phyloP scores from a whole-genome alignment of 2,888 invertebrate species.

The Lithophane leautieri region DNA sequence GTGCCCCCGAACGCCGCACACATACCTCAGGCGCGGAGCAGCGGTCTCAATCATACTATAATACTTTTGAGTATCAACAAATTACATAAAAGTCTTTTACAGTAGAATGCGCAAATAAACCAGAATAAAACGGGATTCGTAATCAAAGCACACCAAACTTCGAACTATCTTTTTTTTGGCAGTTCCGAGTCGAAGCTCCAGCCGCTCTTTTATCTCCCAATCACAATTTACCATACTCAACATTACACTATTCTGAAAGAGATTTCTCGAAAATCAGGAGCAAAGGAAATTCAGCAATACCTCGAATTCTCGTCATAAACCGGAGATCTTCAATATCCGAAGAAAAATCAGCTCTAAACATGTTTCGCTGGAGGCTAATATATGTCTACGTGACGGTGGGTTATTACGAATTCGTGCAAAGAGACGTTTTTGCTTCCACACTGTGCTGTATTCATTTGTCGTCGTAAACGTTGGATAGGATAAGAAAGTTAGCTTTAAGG shows the following conservation, averaged over 20 bases:
- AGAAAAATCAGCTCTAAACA: slow-evolving; percentile 62
- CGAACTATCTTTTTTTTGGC: slow-evolving; percentile 37
- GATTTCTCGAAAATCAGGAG: slow-evolving; percentile 49
- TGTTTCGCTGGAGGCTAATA: slow-evolving; percentile 56
- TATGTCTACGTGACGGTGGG: slow-evolving; percentile 61
- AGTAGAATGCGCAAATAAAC: slow-evolving; percentile 8
- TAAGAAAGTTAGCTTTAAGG: slow-evolving; percentile 52
- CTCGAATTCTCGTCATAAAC: slow-evolving; percentile 52
- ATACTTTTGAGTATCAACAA: neutral
- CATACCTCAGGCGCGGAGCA: too few species aligned
- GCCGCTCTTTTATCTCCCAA: slow-evolving; percentile 46
- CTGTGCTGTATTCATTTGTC: slow-evolving; percentile 50
- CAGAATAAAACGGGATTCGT: slow-evolving; percentile 13
- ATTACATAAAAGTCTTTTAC: neutral
- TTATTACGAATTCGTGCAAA: slow-evolving; percentile 62
- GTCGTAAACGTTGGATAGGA: slow-evolving; percentile 50
- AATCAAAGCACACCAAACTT: slow-evolving; percentile 35
- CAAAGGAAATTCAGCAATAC: slow-evolving; percentile 52
- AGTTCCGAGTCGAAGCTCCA: slow-evolving; percentile 31
- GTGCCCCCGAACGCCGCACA: too few species aligned
- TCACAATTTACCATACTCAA: slow-evolving; percentile 51
- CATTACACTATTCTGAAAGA: slow-evolving; percentile 49
- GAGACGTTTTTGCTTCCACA: slow-evolving; percentile 44
- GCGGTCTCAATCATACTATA: neutral
- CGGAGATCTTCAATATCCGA: slow-evolving; percentile 64